Evolutionary conservation across 1,140 invertebrate species (phyloP), one percentile per base, ranked within the genome.

Genomic region (Hetaerina americana): DNA sequence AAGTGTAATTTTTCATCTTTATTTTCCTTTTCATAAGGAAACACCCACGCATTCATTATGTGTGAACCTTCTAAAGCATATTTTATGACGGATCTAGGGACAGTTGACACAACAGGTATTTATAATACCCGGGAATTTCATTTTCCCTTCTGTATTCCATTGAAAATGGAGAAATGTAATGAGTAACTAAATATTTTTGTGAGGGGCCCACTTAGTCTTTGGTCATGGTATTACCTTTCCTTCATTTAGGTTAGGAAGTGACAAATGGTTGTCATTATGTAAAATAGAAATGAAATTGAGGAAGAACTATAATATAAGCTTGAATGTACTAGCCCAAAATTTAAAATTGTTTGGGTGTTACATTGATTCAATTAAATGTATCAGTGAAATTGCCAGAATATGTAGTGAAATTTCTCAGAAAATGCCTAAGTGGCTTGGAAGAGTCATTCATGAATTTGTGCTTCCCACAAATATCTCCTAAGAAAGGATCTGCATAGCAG

Each of bases 261-360:
- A 69, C 68, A 28, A 27, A 69, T 69, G 40, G 28, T 69, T 28
- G 68, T 69, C 68, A 27, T 69, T 69, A 28, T 69, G 28, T 69
- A 69, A 69, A 69, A 69, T 69, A 27, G 68, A 69, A 69, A 69
- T 69, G 26, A 71, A 31, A 49, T 72, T 27, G 26, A 72, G 70
- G n/a, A 49, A 66, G 26, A 69, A 49, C 10, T 72, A 72, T 70
- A 70, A 72, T 72, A 70, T 70, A 72, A 70, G 40, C 68, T 26
- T 72, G 5, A 29, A 72, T 72, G 29, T 72, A 72, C 66, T 57
- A 18, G 40, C 40, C 40, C 40, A 57, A 57, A 57, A 18, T 57
- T 57, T 57, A 12, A 57, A n/a, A 57, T 57, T 57, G 40, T 57
- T 57, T 57, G 40, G 40, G 40, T 57, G 40, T 57, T 57, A 57